Evolutionary conservation across 2,888 invertebrate species (phyloP).

Genomic region (Harpalus rubripes): DNA sequence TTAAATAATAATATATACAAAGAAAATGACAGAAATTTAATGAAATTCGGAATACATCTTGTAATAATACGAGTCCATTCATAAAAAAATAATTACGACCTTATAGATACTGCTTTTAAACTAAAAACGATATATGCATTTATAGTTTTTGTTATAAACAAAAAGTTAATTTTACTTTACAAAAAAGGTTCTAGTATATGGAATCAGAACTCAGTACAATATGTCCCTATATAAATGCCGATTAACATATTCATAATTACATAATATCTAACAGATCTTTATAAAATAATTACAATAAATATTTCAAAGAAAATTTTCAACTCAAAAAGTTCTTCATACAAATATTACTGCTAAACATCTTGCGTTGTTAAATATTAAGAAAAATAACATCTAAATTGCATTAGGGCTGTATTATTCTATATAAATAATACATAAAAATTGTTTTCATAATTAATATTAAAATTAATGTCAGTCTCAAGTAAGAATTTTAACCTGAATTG

Average conservation of each 20-base stretch:
- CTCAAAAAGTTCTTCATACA: slow-evolving; percentile 51
- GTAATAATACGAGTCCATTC: slow-evolving; percentile 38
- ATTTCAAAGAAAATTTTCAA: slow-evolving; percentile 46
- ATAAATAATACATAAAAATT: slow-evolving; percentile 63
- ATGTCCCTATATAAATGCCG: slow-evolving; percentile 43
- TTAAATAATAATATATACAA: slow-evolving; percentile 44
- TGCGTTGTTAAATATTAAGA: slow-evolving; percentile 51
- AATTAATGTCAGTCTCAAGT: slow-evolving; percentile 66
- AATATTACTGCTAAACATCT: slow-evolving; percentile 56
- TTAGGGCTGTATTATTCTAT: slow-evolving; percentile 58
- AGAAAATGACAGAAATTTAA: slow-evolving; percentile 59
- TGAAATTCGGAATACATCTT: slow-evolving; percentile 63
- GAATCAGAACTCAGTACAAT: slow-evolving; percentile 50
- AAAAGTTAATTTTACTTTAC: slow-evolving; percentile 40
- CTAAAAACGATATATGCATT: slow-evolving; percentile 40
- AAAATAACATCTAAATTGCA: slow-evolving; percentile 64
- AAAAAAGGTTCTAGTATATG: slow-evolving; percentile 15
- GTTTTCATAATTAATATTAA: slow-evolving; percentile 60
- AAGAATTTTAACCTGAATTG: slow-evolving; percentile 65
- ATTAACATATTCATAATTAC: slow-evolving; percentile 28
- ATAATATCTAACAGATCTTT: slow-evolving; percentile 53
- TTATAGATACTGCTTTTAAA: slow-evolving; percentile 53
- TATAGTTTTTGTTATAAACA: slow-evolving; percentile 49
- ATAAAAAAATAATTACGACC: slow-evolving; percentile 63
- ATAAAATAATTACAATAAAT: slow-evolving; percentile 57